A percentile compares a stretch with the other conserved stretches of the same genome.
phyloP scores from a whole-genome alignment of 2,888 invertebrate genomes.

The Agapostemon virescens region DNA sequence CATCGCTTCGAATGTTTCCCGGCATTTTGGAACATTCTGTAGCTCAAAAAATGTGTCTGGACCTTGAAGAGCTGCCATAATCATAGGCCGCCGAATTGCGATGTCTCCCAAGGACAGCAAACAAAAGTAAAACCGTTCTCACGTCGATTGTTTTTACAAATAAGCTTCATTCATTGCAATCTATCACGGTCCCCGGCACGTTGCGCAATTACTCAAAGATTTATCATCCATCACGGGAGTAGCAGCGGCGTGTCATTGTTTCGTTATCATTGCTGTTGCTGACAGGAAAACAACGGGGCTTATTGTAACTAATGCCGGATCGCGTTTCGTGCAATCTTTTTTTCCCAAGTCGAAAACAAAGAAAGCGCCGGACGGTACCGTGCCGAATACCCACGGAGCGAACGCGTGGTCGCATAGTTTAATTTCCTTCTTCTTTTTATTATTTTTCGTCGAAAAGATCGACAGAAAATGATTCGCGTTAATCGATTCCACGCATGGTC shows the following conservation, averaged over 20 bases:
- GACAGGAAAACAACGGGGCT: background rate
- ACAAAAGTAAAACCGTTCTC: background rate
- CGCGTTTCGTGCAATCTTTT: background rate
- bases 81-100: background rate
- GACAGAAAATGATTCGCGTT: background rate
- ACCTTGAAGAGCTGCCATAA: background rate
- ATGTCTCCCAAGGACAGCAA: background rate
- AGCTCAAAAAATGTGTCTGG: background rate
- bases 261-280: conserved; percentile 18
- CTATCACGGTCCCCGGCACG: conserved; percentile 27
- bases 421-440: no score
- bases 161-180: conserved; percentile 31
- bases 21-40: no score
- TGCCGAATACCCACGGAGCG: background rate
- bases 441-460: background rate
- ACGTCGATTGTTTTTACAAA: conserved; percentile 14
- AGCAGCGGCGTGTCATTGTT: conserved; percentile 16
- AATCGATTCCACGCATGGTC: background rate
- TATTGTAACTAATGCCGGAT: conserved; percentile 19
- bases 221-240: conserved; percentile 32
- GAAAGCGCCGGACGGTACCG: background rate
- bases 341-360: background rate
- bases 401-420: background rate
- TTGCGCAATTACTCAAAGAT: conserved; percentile 39
- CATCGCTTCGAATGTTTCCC: no score